Conservation (phyloP, 2,888 invertebrate species). For the Epinotia nisella region DNA sequence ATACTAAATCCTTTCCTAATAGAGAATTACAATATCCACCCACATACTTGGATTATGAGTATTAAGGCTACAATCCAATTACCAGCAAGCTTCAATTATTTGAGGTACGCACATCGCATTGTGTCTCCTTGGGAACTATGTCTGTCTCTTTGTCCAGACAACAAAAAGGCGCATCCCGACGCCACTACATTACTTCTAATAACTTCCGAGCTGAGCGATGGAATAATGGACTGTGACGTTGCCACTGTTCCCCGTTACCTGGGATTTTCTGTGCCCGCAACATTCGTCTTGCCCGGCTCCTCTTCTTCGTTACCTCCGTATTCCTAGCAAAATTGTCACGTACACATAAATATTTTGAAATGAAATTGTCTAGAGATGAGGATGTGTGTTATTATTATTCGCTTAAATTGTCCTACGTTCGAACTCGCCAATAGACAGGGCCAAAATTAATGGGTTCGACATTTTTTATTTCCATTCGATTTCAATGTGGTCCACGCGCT, state of each 20-base stretch:
- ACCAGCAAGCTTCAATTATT: constrained; percentile 25
- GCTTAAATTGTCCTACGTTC: not conserved
- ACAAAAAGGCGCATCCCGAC: constrained; percentile 65
- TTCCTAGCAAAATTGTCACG: constrained; percentile 16
- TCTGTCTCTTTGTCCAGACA: constrained; percentile 64
- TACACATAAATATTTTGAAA: not conserved
- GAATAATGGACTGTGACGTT: constrained; percentile 66
- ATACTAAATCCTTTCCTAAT: not conserved
- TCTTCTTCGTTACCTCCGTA: constrained; percentile 20
- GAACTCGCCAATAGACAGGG: not conserved
- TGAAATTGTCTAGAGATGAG: not conserved
- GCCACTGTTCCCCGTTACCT: constrained; percentile 60
- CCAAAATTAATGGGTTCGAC: not conserved
- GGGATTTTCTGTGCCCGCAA: constrained; percentile 48
- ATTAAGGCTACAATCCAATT: constrained; percentile 20
- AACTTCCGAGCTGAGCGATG: constrained; percentile 66
- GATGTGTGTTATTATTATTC: not conserved
- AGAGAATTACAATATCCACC: not conserved
- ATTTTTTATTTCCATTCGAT: no score
- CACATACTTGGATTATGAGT: not conserved
- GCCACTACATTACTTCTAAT: constrained; percentile 74
- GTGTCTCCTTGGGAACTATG: constrained; percentile 65
- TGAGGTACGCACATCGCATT: constrained; percentile 47
- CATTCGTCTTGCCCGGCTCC: constrained; percentile 27
- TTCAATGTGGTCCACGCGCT: no score